Conservation (phyloP, 2,113 vertebrate species). For the Mellivora capensis region DNA sequence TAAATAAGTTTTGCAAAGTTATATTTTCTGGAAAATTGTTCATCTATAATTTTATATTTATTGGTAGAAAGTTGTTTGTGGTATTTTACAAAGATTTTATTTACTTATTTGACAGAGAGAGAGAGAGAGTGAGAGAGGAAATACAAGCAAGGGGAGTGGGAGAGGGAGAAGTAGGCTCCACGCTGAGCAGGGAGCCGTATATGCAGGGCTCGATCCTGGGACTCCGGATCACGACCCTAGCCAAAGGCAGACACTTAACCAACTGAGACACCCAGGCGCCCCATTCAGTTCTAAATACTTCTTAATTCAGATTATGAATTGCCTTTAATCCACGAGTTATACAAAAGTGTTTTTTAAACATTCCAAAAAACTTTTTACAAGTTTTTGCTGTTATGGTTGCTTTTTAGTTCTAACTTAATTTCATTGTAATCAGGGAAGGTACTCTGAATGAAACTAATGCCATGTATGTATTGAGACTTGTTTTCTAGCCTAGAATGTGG, state of each 20-base stretch:
- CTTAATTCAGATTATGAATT: background rate
- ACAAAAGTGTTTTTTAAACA: background rate
- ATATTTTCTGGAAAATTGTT: background rate
- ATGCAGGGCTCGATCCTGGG: too few species aligned
- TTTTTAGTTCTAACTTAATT: slow-evolving; percentile 12
- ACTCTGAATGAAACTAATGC: background rate
- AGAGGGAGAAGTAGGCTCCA: too few species aligned
- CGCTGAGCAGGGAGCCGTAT: too few species aligned
- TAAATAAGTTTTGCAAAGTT: background rate
- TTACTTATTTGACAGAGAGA: too few species aligned
- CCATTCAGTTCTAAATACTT: background rate
- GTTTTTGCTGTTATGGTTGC: background rate
- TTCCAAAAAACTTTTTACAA: background rate
- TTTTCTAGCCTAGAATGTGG: background rate
- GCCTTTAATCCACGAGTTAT: background rate
- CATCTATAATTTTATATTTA: background rate
- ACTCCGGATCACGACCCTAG: too few species aligned
- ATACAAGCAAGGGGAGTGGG: too few species aligned
- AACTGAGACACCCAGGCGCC: too few species aligned
- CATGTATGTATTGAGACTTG: background rate
- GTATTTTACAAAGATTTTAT: background rate
- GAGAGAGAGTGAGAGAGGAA: too few species aligned
- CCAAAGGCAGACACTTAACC: too few species aligned
- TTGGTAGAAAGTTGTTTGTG: background rate
- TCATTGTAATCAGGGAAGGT: background rate